Base-by-base conservation (phyloP, 2,797 vertebrate genomes). In the Enteromius paludinosus region DNA sequence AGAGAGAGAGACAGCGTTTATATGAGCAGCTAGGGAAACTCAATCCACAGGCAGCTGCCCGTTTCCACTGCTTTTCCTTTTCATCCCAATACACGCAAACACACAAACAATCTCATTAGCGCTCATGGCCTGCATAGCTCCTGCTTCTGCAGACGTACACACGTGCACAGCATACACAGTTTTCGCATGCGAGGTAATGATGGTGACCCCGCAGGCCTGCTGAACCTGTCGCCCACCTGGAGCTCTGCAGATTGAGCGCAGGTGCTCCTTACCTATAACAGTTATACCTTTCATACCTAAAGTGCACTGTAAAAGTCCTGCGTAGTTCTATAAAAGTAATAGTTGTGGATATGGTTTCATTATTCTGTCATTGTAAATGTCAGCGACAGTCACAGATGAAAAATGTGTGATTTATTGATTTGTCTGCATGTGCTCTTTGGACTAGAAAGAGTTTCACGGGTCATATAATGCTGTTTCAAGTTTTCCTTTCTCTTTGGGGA, bases 51-150 rank as follows among this genome's bases (percentile, higher is more conserved):
- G 71, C 77, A 56, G 59, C 79, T 72, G 82, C 66, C 66, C 17
- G 59, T 83, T 84, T 84, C 61, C 75, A 78, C 4, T 79, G 30
- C 45, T 33, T 65, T 73, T 41, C 5, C 28, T 25, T 38, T 78
- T 68, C 35, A 52, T 35, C 38, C 68, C 54, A 47, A 62, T 49
- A 71, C 76, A 81, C 49, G 77, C 80, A 81, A 84, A 86, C 75
- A 87, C 81, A 87, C 78, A 83, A 84, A 82, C 41, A 82, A 77
- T 77, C 59, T 25, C 59, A 64, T 47, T 64, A 64, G 59, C 11
- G 45, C 59, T 74, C 52, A 41, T 30, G 43, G 14, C 52, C 52
- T 25, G n/a, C 52, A 45, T 64, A 54, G 82, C 83, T 82, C 80
- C 66, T 41, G 81, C 61, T 81, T 80, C 74, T 61, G 15, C 54